Evolutionary conservation across 2,888 invertebrate genomes (phyloP), one percentile per base, ranked within the genome.

Genomic region (Aleiodes leptofemur): DNA sequence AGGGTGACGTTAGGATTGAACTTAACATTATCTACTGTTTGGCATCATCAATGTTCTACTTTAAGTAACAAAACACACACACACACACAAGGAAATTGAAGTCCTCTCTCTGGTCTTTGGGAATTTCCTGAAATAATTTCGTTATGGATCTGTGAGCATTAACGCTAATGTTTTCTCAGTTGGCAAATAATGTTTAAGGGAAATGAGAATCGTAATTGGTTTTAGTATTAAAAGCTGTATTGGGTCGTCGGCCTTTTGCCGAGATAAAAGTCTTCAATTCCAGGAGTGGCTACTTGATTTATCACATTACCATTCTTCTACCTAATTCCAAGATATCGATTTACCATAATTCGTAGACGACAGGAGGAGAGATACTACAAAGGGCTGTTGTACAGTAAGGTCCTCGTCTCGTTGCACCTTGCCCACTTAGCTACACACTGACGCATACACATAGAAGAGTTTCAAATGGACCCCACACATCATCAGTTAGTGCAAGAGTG

Each of bases 331-430:
- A 16, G 29, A 55, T 69, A 76, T 85, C 84, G 83, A 81, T 85
- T 88, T 87, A 87, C 86, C 87, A 88, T 88, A 87, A 88, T 87
- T 86, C 84, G 76, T 72, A 76, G 82, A 81, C 82, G 83, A 86
- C 87, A 85, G 83, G 84, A 78, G 23, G 23, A 23, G 23, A 23
- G 81, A 77, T 82, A 79, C 48, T 76, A 77, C 74, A 69, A 77
- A 78, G 43, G 57, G 55, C 70, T 55, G 48, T n/a, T 5, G 70
- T n/a, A 57, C 14, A 38, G 38, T 43, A 43, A 43, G 0, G 43
- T 43, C 38, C 23, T 38, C 38, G 38, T 43, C 43, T 43, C 23
- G 5, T 23, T 43, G 43, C 64, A 64, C 64, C 64, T 64, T 64
- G 64, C 59, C 34, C 48, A 48, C 43, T 43, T 43, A 43, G 43